Conservation (phyloP, 2,888 invertebrate genomes). For the Drosophila setosimentum region DNA sequence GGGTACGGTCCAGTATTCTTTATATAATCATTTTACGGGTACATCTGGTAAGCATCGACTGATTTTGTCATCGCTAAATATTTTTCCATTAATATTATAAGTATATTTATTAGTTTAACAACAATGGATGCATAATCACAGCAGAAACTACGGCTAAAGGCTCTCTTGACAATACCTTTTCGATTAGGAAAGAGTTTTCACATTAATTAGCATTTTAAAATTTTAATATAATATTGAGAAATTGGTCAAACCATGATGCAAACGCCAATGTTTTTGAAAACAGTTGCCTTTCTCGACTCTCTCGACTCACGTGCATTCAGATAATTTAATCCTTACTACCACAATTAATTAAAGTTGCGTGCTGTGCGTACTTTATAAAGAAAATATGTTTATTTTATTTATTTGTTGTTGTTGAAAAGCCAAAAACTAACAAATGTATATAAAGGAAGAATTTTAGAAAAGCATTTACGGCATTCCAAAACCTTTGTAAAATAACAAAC, state of each 20-base stretch:
- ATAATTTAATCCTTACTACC: not conserved
- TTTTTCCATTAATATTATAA: no score
- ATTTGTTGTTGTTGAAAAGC: not conserved
- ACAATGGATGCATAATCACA: not conserved
- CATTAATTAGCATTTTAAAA: not conserved
- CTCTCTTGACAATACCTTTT: not conserved
- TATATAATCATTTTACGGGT: not conserved
- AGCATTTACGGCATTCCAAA: not conserved
- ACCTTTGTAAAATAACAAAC: not conserved
- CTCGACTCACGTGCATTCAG: not conserved
- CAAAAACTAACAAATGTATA: not conserved
- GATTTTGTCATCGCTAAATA: not conserved
- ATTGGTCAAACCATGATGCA: not conserved
- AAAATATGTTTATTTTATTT: not conserved
- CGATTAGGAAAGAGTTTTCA: not conserved
- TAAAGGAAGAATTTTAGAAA: not conserved
- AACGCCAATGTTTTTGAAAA: not conserved
- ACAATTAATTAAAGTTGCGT: not conserved
- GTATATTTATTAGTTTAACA: not conserved
- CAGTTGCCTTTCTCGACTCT: not conserved
- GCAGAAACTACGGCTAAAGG: not conserved
- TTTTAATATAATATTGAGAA: rapidly evolving
- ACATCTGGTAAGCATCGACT: not conserved
- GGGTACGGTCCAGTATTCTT: not conserved
- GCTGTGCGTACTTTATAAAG: not conserved